Percentiles rank a stretch among this genome's conserved stretches.
Conservation (phyloP, 2,888 invertebrate genomes). For the Leucozona laternaria region DNA sequence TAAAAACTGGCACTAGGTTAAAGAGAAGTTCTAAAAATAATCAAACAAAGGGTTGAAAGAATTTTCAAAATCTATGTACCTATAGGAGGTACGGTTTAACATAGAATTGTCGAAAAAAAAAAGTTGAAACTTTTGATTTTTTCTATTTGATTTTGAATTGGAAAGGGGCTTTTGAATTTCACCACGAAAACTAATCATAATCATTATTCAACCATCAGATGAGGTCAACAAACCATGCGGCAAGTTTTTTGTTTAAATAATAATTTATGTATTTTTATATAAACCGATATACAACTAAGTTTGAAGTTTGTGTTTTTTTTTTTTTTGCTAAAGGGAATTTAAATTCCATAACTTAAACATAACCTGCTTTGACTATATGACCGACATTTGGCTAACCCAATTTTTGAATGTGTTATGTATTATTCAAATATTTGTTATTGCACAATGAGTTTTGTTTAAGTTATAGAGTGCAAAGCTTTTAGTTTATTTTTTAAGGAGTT, state of each 20-base stretch:
- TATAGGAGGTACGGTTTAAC: too few species aligned
- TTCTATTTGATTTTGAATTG: neutral
- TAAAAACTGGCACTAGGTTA: neutral
- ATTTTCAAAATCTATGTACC: neutral
- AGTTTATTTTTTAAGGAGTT: too few species aligned
- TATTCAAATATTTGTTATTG: constrained; percentile 8
- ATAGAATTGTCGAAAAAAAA: neutral
- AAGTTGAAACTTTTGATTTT: neutral
- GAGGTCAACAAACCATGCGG: constrained; percentile 26
- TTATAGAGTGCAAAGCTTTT: constrained; percentile 2
- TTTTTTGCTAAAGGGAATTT: neutral
- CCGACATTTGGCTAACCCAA: constrained; percentile 25
- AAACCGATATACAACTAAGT: neutral
- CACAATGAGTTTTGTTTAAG: neutral
- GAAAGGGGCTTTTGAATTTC: constrained; percentile 12
- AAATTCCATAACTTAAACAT: constrained; percentile 12
- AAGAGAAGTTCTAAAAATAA: neutral
- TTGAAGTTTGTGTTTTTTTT: neutral
- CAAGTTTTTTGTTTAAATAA: constrained; percentile 10
- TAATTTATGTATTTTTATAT: constrained; percentile 2
- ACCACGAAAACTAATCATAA: constrained; percentile 7
- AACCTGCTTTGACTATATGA: neutral
- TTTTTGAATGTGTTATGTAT: constrained; percentile 14
- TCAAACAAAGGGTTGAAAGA: too few species aligned
- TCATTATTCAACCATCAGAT: neutral